Evolutionary conservation across 2,113 vertebrate genomes (phyloP).

Genomic region (Eptesicus fuscus): DNA sequence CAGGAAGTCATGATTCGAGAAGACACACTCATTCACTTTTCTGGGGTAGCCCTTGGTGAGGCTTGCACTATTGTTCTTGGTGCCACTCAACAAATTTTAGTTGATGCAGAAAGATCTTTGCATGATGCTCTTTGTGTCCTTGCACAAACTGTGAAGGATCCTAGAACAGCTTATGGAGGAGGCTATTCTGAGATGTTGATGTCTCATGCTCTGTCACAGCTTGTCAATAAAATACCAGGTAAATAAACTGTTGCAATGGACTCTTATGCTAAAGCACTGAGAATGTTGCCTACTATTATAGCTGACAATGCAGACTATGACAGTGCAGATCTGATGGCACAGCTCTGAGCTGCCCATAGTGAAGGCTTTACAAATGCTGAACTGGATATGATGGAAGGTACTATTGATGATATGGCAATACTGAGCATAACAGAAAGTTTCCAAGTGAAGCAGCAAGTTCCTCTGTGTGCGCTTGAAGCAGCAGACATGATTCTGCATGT

Average conservation of each 20-base stretch:
- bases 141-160: constrained; percentile 95
- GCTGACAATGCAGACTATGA: constrained; percentile 98
- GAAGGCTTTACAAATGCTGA: constrained; percentile 89
- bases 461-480: constrained; percentile 95
- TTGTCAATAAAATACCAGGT: constrained; percentile 94
- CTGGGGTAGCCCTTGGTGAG: constrained; percentile 96
- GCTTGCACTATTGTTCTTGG: constrained; percentile 97
- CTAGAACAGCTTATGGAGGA: constrained; percentile 95
- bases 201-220: constrained; percentile 92
- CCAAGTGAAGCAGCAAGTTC: constrained; percentile 96
- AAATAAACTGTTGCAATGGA: constrained; percentile 99
- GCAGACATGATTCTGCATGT: constrained; percentile 98
- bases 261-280: constrained; percentile 95
- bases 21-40: constrained; percentile 97
- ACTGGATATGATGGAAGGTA: constrained; percentile 93
- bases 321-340: constrained; percentile 95
- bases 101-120: constrained; percentile 96
- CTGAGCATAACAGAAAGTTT: constrained; percentile 97
- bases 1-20: constrained; percentile 99
- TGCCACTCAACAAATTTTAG: constrained; percentile 96
- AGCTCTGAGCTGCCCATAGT: constrained; percentile 95
- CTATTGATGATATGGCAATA: constrained; percentile 89
- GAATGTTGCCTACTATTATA: constrained; percentile 94
- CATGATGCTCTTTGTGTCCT: constrained; percentile 97
- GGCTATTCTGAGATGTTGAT: constrained; percentile 99